Conservation (phyloP, 2,113 vertebrate species). For the Psilopogon haemacephalus region DNA sequence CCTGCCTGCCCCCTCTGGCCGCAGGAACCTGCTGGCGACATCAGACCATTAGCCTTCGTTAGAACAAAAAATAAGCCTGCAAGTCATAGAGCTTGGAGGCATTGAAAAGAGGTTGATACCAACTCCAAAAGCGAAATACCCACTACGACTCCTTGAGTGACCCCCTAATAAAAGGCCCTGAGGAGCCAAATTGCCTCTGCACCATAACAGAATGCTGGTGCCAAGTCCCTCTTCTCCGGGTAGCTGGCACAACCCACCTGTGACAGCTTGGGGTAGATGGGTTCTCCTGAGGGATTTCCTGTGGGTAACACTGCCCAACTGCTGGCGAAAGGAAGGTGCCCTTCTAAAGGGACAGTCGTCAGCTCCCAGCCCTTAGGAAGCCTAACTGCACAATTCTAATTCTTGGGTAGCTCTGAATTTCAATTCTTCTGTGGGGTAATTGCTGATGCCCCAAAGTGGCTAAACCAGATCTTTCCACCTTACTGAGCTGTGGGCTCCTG, state of each 20-base stretch:
- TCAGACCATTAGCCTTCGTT: neutral
- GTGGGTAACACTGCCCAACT: neutral
- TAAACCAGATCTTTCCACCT: neutral
- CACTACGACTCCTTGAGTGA: neutral
- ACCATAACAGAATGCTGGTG: neutral
- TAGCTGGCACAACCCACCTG: accelerated
- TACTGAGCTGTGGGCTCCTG: accelerated
- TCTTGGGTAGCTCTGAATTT: neutral
- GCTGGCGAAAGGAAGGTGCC: too few relatives aligned
- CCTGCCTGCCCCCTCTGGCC: neutral
- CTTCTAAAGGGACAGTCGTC: too few relatives aligned
- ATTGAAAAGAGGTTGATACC: neutral
- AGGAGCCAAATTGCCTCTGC: accelerated
- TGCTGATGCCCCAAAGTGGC: neutral
- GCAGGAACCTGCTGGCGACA: neutral
- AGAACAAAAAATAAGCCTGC: neutral
- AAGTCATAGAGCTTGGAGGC: neutral
- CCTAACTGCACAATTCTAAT: neutral
- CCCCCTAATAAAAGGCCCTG: neutral
- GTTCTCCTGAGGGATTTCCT: too few relatives aligned
- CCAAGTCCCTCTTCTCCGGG: accelerated
- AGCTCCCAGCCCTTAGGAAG: neutral
- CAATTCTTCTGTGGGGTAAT: neutral
- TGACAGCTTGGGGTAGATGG: neutral
- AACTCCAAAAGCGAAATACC: accelerated